These are phyloP conservation scores for Eulemur coronatus DNA, from an alignment of 2,797 vertebrate genomes.

Conservation along the genomic window DNA sequence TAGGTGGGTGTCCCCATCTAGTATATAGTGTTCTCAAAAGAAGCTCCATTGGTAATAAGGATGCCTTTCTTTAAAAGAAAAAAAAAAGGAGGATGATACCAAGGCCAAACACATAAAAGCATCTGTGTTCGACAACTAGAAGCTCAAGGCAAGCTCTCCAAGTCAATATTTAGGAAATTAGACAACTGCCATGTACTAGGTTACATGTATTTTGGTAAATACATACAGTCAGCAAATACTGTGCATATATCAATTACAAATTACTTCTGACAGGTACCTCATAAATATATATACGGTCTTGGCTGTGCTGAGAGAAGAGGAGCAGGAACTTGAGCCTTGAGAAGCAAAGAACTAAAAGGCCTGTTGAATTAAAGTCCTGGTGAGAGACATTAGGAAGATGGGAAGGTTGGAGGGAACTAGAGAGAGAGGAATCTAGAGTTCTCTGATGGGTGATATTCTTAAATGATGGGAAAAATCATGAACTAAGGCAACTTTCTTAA, in stretches of 20 bases:
- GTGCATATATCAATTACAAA: background rate
- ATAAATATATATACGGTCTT: background rate
- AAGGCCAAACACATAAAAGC: background rate
- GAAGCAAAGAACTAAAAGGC: background rate
- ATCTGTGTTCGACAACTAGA: background rate
- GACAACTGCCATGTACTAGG: background rate
- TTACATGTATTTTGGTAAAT: slow-evolving; percentile 1
- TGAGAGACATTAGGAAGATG: background rate
- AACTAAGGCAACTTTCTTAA: background rate
- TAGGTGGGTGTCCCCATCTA: background rate
- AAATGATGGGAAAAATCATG: background rate
- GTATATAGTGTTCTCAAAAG: background rate
- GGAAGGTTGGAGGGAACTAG: background rate
- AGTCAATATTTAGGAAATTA: background rate
- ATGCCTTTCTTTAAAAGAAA: background rate
- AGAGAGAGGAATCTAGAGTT: background rate
- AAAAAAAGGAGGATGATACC: background rate
- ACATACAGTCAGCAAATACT: background rate
- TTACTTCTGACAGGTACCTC: background rate
- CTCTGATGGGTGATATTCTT: background rate
- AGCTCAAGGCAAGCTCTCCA: background rate
- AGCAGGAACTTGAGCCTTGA: background rate
- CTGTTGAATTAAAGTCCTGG: background rate
- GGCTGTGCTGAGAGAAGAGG: background rate
- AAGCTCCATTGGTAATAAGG: background rate